These are phyloP conservation scores for Caenorhabditis becei DNA, from an alignment of 2,888 invertebrate genomes.

Conservation along the genomic window DNA sequence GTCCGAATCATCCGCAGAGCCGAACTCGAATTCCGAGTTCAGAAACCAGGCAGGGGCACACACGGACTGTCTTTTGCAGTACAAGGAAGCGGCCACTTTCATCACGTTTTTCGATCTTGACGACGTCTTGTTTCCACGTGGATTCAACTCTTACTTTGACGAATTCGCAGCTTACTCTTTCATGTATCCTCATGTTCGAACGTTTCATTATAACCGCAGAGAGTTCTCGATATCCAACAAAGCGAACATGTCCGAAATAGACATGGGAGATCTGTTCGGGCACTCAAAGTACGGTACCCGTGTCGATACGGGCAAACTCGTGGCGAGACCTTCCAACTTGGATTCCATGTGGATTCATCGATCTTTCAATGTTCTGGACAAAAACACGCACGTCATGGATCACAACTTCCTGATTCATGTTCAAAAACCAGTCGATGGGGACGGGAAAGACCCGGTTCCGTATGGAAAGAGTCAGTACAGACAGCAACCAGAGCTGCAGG, in stretches of 20 bases:
- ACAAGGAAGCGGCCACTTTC: constrained; percentile 25
- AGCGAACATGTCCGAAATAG: constrained; percentile 9
- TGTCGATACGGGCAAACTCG: constrained; percentile 53
- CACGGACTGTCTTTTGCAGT: constrained; percentile 30
- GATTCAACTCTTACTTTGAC: constrained; percentile 25
- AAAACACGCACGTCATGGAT: not conserved
- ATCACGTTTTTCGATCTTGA: constrained; percentile 33
- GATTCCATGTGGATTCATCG: constrained; percentile 65
- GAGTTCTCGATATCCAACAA: constrained; percentile 30
- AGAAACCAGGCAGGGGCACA: constrained; percentile 62
- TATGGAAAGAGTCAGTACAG: not conserved
- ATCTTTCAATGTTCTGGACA: constrained; percentile 35
- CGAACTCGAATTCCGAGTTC: constrained; percentile 63
- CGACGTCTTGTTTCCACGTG: constrained; percentile 29
- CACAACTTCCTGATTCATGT: constrained; percentile 34
- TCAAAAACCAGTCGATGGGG: constrained; percentile 22
- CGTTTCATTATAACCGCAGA: constrained; percentile 35
- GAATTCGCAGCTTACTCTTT: constrained; percentile 20
- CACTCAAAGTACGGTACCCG: constrained; percentile 3
- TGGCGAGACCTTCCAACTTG: constrained; percentile 53
- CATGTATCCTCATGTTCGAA: constrained; percentile 21
- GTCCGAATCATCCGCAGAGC: constrained; percentile 35
- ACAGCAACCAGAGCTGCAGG: not conserved
- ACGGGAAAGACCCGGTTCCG: not conserved
- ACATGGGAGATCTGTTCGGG: constrained; percentile 36